Percentiles rank a stretch among this genome's conserved stretches.
Evolutionary conservation across 2,888 invertebrate genomes (phyloP).

Genomic region (Parnassius orleans): DNA sequence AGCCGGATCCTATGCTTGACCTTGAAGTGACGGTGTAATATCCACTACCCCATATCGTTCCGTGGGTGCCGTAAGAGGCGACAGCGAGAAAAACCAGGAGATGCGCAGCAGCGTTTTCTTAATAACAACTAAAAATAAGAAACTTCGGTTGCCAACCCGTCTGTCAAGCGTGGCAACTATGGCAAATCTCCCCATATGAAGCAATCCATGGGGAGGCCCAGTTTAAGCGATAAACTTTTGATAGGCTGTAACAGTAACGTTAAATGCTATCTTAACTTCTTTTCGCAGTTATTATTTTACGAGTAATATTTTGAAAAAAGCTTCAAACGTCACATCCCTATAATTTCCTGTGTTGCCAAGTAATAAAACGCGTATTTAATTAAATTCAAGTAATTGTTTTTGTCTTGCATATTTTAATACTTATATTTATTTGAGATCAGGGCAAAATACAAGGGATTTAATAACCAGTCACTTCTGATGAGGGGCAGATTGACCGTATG

Average conservation of each 20-base stretch:
- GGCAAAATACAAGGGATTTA: conserved; percentile 32
- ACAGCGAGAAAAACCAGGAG: no score
- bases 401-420: conserved; percentile 28
- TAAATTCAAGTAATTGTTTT: conserved; percentile 38
- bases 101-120: no score
- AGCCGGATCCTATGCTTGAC: no score
- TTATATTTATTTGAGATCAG: conserved; percentile 31
- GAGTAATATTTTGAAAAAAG: conserved; percentile 2
- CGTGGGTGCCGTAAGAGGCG: no score
- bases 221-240: not conserved
- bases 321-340: conserved; percentile 35
- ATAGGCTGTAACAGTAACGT: not conserved
- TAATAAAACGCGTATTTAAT: conserved; percentile 43
- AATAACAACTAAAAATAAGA: no score
- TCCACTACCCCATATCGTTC: no score
- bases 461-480: conserved; percentile 30
- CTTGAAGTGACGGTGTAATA: no score
- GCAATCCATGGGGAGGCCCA: no score
- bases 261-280: not conserved
- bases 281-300: not conserved
- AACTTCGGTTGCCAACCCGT: no score
- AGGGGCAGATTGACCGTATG: conserved; percentile 33
- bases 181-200: no score
- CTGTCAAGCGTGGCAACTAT: no score
- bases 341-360: conserved; percentile 46